Conservation (phyloP, 2,888 invertebrate genomes). For the Morpho deidamia region DNA sequence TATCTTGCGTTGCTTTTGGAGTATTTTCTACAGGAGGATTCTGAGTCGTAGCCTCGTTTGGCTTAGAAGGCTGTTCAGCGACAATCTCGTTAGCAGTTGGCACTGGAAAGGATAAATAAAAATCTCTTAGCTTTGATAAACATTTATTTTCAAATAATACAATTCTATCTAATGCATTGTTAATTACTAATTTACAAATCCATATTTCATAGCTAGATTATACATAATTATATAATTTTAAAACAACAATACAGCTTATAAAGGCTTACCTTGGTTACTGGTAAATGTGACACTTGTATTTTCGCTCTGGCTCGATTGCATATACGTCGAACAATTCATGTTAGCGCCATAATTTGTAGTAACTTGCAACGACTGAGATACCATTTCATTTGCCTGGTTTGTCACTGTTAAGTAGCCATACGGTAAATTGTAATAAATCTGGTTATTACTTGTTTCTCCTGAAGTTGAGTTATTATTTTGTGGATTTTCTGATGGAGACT, state of each 20-base stretch:
- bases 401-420: constrained; percentile 66
- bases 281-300: constrained; percentile 51
- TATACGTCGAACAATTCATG: constrained; percentile 58
- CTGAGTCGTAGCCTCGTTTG: constrained; percentile 27
- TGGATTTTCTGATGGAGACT: constrained; percentile 63
- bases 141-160: constrained; percentile 39
- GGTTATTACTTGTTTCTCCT: constrained; percentile 36
- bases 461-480: constrained; percentile 28
- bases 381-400: constrained; percentile 44
- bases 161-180: constrained; percentile 14
- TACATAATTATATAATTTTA: not conserved
- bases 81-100: constrained; percentile 51
- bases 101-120: constrained; percentile 61
- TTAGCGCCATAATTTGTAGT: constrained; percentile 53
- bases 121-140: constrained; percentile 37
- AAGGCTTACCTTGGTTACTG: constrained; percentile 62
- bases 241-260: constrained; percentile 19
- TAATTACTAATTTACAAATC: not conserved
- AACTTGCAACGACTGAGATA: constrained; percentile 35
- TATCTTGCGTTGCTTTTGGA: constrained; percentile 21
- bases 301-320: constrained; percentile 52
- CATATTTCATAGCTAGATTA: not conserved
- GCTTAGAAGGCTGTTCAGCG: constrained; percentile 7
- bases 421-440: constrained; percentile 65
- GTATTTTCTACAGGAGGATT: constrained; percentile 19